Base-by-base conservation (phyloP, 1,140 invertebrate species). In the Drosophila pallidifrons region DNA sequence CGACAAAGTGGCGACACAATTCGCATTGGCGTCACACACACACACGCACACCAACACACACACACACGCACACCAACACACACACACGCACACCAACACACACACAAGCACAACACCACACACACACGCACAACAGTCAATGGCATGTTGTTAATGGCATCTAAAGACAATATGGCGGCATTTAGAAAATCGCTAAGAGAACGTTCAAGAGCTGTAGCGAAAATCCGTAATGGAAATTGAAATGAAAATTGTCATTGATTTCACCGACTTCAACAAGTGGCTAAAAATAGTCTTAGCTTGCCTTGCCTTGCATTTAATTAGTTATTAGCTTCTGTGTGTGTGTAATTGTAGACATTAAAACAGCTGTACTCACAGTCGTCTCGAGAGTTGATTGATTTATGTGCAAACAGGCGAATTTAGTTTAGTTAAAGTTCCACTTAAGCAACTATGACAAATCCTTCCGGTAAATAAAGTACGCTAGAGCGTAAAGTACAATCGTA, bases 101-200 rank as follows among this genome's bases (percentile, higher is more conserved):
- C n/a, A n/a, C n/a, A n/a, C n/a, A n/a, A n/a, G n/a, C n/a, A n/a
- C n/a, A n/a, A n/a, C n/a, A n/a, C n/a, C n/a, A n/a, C n/a, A n/a
- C 25, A 54, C 35, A 60, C 41, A 49, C 20, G 52, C 20, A 38
- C 8, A 16, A 16, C 49, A 60, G 28, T 58, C 59, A 74, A 61
- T 77, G 70, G 41, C 55, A 60, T 54, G 70, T 59, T 66, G 75
- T 70, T 77, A 77, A 73, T 77, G 70, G 70, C 70, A 52, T 60
- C 75, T 51, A 74, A 77, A 74, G 75, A 77, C 70, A 77, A 77
- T 77, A 77, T 77, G 75, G 71, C 75, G 64, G 58, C 70, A 72
- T 76, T 76, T 65, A 32, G 41, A 58, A 51, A 45, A 73, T 41
- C 54, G 35, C 46, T 43, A 57, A 30, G 43, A 58, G 52, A 47